Conservation (phyloP, 2,888 invertebrate genomes). For the Synanthedon vespiformis region DNA sequence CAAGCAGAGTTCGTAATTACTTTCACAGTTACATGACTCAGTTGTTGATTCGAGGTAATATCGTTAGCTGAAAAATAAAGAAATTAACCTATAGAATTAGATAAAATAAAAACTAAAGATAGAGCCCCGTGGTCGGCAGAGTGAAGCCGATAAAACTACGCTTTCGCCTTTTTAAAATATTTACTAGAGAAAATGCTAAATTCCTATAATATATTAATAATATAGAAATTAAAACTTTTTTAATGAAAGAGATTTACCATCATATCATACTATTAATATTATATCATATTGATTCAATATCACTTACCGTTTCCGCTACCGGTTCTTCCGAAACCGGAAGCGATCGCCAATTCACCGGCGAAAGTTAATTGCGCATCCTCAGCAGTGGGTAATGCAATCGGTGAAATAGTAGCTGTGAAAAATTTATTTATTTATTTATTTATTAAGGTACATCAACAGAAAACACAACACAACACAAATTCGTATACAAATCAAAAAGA, state of each 20-base stretch:
- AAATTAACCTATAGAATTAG: no score
- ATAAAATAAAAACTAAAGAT: no score
- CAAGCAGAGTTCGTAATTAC: constrained; percentile 29
- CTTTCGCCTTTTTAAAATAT: no score
- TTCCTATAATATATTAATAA: no score
- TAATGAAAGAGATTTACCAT: no score
- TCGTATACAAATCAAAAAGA: background rate
- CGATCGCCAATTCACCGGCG: constrained; percentile 1
- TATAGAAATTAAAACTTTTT: no score
- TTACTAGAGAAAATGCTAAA: no score
- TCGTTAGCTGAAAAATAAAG: constrained; percentile 14
- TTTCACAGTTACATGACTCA: constrained; percentile 28
- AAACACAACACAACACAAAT: no score
- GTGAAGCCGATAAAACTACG: no score
- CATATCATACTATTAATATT: background rate
- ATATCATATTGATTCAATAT: background rate
- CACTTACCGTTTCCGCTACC: background rate
- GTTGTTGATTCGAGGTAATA: constrained; percentile 18
- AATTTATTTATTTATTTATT: no score
- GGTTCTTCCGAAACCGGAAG: constrained; percentile 6
- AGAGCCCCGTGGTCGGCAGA: no score
- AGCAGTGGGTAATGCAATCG: constrained; percentile 4
- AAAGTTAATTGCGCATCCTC: constrained; percentile 1
- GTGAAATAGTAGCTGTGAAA: background rate
- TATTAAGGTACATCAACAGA: no score